Evolutionary conservation across 2,113 vertebrate species (phyloP).

Genomic region (Sterrhoptilus dennistouni): DNA sequence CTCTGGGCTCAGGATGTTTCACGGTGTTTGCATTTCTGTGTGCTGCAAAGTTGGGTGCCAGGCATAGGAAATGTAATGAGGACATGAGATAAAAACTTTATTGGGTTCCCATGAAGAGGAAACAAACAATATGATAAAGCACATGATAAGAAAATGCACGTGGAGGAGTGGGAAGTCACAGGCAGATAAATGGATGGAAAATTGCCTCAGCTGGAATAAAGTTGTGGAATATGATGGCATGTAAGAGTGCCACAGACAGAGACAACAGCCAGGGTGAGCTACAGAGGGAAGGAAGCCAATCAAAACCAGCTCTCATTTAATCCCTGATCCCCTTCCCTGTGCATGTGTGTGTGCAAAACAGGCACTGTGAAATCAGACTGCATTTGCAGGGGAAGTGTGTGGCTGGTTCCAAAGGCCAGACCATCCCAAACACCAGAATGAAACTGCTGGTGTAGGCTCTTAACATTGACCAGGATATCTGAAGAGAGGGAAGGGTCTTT

Average conservation of each 20-base stretch:
- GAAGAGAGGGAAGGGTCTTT: not conserved
- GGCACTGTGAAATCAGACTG: not conserved
- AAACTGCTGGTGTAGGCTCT: not conserved
- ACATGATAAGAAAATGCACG: not conserved
- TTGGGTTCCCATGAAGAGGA: not conserved
- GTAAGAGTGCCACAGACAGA: not conserved
- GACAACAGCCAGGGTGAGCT: not conserved
- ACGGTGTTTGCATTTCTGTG: not conserved
- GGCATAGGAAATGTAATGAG: not conserved
- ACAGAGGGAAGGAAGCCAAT: not conserved
- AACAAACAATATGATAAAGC: not conserved
- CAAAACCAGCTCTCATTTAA: not conserved
- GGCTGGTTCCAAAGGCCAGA: not conserved
- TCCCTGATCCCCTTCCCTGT: not conserved
- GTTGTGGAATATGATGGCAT: not conserved
- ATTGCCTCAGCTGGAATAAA: not conserved
- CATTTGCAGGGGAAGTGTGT: not conserved
- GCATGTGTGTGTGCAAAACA: not conserved
- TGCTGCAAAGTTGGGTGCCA: not conserved
- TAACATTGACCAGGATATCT: not conserved
- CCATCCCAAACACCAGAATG: not conserved
- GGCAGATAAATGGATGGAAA: not conserved
- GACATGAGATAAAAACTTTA: not conserved
- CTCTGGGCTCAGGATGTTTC: not conserved
- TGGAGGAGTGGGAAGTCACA: not conserved